Conservation (phyloP, 1,140 invertebrate genomes). For the Drosophila mauritiana region DNA sequence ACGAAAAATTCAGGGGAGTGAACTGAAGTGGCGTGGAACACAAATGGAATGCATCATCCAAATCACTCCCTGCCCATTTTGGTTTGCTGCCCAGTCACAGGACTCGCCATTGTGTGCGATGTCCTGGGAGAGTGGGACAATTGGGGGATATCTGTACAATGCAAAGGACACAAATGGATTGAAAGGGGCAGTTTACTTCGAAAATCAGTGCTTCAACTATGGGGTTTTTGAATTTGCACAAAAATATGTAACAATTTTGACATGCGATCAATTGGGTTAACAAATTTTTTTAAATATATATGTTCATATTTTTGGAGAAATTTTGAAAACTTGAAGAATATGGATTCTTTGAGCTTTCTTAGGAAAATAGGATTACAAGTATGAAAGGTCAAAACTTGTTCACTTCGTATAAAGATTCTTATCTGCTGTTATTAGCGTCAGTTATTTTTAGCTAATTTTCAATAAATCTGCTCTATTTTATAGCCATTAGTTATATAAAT, state of each 20-base stretch:
- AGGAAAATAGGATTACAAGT: too few species aligned
- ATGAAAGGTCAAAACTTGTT: too few species aligned
- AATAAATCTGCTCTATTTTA: too few species aligned
- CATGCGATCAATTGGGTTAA: too few species aligned
- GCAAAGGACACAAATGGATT: constrained; percentile 7
- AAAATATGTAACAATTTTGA: background rate
- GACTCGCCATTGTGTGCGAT: constrained; percentile 13
- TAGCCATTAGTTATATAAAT: too few species aligned
- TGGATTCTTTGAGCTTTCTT: too few species aligned
- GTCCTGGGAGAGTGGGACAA: background rate
- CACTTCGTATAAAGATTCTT: too few species aligned
- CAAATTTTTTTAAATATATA: too few species aligned
- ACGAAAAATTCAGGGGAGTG: constrained; percentile 57
- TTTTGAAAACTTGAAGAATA: too few species aligned
- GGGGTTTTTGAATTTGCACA: background rate
- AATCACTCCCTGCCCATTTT: constrained; percentile 17
- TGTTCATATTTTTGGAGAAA: too few species aligned
- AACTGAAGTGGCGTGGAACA: constrained; percentile 61
- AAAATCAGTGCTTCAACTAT: background rate
- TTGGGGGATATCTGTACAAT: background rate
- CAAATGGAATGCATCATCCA: constrained; percentile 54
- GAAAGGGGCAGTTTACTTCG: background rate
- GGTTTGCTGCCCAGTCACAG: background rate
- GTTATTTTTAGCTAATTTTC: too few species aligned
- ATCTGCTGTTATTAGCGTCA: too few species aligned